Evolutionary conservation across 2,888 invertebrate genomes (phyloP).

Genomic region (Hoplodrina blanda): DNA sequence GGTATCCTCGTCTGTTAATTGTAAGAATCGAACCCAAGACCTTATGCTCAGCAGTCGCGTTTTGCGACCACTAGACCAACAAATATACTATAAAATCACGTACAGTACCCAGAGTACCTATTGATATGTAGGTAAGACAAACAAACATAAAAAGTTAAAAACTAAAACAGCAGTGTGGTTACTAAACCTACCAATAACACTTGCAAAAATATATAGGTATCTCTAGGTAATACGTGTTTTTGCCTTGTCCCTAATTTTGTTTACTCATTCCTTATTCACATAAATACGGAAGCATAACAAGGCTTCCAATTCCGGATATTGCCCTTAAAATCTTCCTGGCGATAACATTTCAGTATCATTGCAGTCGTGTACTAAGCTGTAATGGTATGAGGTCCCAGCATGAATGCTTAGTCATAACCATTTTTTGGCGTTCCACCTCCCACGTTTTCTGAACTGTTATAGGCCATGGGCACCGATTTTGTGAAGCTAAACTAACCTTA

Average conservation of each 20-base stretch:
- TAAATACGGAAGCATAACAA: slow-evolving; percentile 13
- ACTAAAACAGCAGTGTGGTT: too few species aligned
- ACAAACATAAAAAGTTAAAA: too few species aligned
- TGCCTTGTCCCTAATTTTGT: background rate
- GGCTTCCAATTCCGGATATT: slow-evolving; percentile 25
- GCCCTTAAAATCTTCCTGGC: slow-evolving; percentile 23
- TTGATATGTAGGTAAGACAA: too few species aligned
- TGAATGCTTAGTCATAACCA: slow-evolving; percentile 33
- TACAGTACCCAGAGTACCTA: too few species aligned
- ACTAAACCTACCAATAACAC: too few species aligned
- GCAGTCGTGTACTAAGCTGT: slow-evolving; percentile 12
- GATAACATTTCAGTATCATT: slow-evolving; percentile 45
- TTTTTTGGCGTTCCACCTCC: slow-evolving; percentile 13
- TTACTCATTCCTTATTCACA: background rate
- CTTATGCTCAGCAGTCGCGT: too few species aligned
- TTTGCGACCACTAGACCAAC: too few species aligned
- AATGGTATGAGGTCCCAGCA: slow-evolving; percentile 22
- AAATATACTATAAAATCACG: too few species aligned
- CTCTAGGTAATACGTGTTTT: too few species aligned
- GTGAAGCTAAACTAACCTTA: background rate
- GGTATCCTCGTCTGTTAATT: too few species aligned
- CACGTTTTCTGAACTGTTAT: slow-evolving; percentile 7
- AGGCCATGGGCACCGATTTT: slow-evolving; percentile 3
- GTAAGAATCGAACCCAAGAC: too few species aligned
- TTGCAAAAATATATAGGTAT: too few species aligned